phyloP scores from a whole-genome alignment of 2,888 invertebrate genomes.

The Leptarthrus brevirostris region DNA sequence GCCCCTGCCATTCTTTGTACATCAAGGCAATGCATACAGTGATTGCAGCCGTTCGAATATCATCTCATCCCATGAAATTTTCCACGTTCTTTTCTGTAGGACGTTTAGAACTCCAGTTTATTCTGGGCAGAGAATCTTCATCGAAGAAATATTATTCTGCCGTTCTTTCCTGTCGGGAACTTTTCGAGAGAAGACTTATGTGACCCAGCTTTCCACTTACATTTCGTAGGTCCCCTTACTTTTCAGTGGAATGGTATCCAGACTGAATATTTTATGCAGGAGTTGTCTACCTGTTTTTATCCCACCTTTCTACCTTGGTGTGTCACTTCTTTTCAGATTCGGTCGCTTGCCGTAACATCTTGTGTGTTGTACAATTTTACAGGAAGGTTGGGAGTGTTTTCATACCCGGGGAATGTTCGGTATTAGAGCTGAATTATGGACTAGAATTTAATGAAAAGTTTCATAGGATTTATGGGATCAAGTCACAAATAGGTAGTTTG shows the following conservation, averaged over 20 bases:
- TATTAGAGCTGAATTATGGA: slow-evolving; percentile 34
- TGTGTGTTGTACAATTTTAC: slow-evolving; percentile 12
- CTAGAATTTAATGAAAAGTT: slow-evolving; percentile 38
- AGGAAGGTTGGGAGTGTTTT: neutral
- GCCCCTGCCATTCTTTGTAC: neutral
- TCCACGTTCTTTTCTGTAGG: neutral
- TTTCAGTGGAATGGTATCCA: neutral
- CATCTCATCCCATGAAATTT: neutral
- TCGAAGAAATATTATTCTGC: neutral
- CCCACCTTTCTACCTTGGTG: neutral
- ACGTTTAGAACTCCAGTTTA: neutral
- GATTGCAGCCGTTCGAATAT: neutral
- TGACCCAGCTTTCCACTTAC: slow-evolving; percentile 8
- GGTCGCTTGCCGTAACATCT: slow-evolving; percentile 19
- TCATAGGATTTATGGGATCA: slow-evolving; percentile 1
- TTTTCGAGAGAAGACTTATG: neutral
- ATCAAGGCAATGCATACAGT: neutral
- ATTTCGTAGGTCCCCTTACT: too few relatives aligned
- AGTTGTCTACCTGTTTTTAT: neutral
- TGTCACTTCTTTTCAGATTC: neutral
- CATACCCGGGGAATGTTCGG: slow-evolving; percentile 2
- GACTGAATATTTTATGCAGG: slow-evolving; percentile 12
- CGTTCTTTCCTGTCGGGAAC: neutral
- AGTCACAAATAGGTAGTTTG: too few relatives aligned
- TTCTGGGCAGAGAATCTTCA: neutral